A percentile compares a stretch with the other conserved stretches of the same genome.
Conservation (phyloP, 2,113 vertebrate genomes). For the Romanogobio albipinnatus region DNA sequence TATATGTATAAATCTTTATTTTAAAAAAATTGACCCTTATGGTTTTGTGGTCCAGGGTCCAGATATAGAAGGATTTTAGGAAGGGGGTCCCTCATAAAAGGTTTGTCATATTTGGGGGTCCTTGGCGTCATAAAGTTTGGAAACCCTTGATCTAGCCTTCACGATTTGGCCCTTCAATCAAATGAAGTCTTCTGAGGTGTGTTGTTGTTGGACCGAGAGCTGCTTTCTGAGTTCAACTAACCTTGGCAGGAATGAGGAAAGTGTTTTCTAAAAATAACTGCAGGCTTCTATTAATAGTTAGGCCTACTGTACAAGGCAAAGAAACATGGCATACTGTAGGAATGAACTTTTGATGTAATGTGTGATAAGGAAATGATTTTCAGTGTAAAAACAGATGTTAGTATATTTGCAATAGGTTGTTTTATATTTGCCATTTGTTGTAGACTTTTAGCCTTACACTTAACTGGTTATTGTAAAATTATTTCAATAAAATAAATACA, state of each 20-base stretch:
- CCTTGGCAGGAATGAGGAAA: constrained; percentile 25
- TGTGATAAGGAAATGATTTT: background rate
- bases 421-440: background rate
- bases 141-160: too few relatives aligned
- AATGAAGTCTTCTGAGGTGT: background rate
- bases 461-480: background rate
- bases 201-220: background rate
- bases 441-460: background rate
- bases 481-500: background rate
- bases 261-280: constrained; percentile 16
- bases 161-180: too few relatives aligned
- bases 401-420: too few relatives aligned
- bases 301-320: background rate
- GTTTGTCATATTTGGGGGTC: too few relatives aligned
- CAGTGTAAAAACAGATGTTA: too few relatives aligned
- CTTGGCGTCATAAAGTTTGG: too few relatives aligned
- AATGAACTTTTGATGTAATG: background rate
- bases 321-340: background rate
- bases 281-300: background rate
- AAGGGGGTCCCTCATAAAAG: too few relatives aligned
- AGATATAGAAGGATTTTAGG: too few relatives aligned
- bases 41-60: too few relatives aligned
- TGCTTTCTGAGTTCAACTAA: background rate
- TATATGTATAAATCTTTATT: too few relatives aligned
- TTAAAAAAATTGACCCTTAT: too few relatives aligned